Conservation (phyloP, 2,888 invertebrate species). For the Volucella bombylans region DNA sequence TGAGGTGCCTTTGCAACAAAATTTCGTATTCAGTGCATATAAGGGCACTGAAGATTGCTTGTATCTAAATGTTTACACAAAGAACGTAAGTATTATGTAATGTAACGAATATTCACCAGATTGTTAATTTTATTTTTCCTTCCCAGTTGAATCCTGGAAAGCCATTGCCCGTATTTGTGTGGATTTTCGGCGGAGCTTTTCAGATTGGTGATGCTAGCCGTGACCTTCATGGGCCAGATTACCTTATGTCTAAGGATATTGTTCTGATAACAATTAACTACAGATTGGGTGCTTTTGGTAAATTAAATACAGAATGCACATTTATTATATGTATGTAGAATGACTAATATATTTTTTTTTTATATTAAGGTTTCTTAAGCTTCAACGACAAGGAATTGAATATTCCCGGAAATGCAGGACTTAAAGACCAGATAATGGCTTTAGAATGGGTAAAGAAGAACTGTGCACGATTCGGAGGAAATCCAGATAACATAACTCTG, state of each 20-base stretch:
- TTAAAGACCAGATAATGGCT: constrained; percentile 83
- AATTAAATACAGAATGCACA: not conserved
- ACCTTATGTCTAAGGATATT: constrained; percentile 83
- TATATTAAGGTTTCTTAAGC: constrained; percentile 81
- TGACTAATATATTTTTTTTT: constrained; percentile 80
- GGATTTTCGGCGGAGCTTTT: constrained; percentile 84
- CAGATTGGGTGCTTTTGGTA: constrained; percentile 82
- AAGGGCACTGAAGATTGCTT: constrained; percentile 83
- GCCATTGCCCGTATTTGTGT: constrained; percentile 82
- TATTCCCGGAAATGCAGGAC: constrained; percentile 83
- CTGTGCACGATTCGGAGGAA: constrained; percentile 82
- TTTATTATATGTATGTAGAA: constrained; percentile 72
- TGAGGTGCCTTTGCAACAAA: constrained; percentile 77
- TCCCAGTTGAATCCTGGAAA: constrained; percentile 77
- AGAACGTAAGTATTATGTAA: constrained; percentile 68
- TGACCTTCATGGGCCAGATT: constrained; percentile 82
- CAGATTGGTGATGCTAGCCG: constrained; percentile 82
- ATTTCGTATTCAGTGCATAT: constrained; percentile 77
- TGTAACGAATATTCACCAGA: not conserved
- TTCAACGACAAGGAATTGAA: constrained; percentile 81
- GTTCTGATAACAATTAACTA: constrained; percentile 83
- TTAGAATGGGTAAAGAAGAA: constrained; percentile 83
- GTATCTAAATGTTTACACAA: constrained; percentile 82
- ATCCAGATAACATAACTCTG: constrained; percentile 83
- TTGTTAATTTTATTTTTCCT: not conserved